Base-by-base conservation (phyloP, 2,888 invertebrate genomes). In the Drosophila glabriapex region DNA sequence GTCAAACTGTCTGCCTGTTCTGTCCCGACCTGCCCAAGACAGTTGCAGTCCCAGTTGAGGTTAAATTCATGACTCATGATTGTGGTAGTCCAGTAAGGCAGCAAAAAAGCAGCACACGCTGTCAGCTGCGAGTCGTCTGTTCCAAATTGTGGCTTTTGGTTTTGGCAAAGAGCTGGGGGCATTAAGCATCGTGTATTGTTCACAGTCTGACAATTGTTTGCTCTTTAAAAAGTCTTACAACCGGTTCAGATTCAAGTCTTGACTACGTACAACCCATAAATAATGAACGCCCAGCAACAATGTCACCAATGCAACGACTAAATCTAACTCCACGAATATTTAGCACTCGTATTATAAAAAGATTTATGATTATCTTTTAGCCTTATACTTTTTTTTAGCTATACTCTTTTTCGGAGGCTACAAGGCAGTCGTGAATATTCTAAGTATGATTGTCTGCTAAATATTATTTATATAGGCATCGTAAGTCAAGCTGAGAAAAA, bases 241-340 rank as follows among this genome's bases (percentile, higher is more conserved):
- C 77, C 81, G 78, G 81, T 79, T 79, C 78, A 58, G 64, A 81
- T 68, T 77, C 73, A 69, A 73, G 62, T 54, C 52, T 62, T 28
- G 37, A 39, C 14, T 37, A 59, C 33, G 52, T 65, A 80, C 68
- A 80, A 76, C 55, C 52, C 72, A 78, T 73, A 68, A 73, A 72
- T 60, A 62, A 59, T 50, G 52, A 49, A 73, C 62, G 31, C 61
- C 65, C 52, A 68, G 46, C 58, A 75, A 72, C 72, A 80, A 68
- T 56, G 25, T 71, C 64, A 58, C 22, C 61, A 43, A 46, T 64
- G 46, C 52, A 14, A 25, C 12, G 22, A 41, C 54, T 35, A 33
- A 68, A 33, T 54, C 31, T 49, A 28, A 33, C 39, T 60, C 59
- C 10, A 55, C 49, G 33, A 28, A 29, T 66, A 64, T 74, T 60